Conservation (phyloP, 2,888 invertebrate species). For the Ophioninae sp. region DNA sequence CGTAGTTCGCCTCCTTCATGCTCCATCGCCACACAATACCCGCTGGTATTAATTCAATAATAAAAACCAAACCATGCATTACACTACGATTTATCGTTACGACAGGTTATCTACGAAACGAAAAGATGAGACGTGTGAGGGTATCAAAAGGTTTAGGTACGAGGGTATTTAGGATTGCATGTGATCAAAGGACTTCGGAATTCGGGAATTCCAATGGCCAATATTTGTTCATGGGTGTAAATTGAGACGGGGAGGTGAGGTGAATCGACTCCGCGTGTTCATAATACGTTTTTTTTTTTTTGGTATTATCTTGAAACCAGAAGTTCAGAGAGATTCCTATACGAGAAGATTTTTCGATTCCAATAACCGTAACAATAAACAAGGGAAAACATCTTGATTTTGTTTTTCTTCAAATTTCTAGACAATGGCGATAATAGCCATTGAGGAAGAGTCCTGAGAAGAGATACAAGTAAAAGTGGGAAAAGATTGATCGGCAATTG, state of each 20-base stretch:
- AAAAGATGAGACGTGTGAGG: slow-evolving; percentile 74
- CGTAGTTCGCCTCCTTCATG: slow-evolving; percentile 55
- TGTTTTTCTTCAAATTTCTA: background rate
- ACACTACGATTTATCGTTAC: slow-evolving; percentile 64
- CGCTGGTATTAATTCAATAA: slow-evolving; percentile 29
- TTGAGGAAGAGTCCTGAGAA: background rate
- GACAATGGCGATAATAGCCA: slow-evolving; percentile 2
- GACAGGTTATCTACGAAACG: slow-evolving; percentile 70
- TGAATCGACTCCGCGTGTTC: slow-evolving; percentile 74
- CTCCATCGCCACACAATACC: slow-evolving; percentile 47
- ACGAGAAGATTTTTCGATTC: slow-evolving; percentile 42
- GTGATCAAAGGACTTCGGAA: slow-evolving; percentile 46
- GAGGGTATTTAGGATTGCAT: slow-evolving; percentile 23
- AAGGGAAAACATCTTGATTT: slow-evolving; percentile 11
- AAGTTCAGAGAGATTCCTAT: slow-evolving; percentile 48
- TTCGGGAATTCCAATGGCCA: slow-evolving; percentile 51
- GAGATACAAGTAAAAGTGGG: slow-evolving; percentile 7
- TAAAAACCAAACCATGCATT: slow-evolving; percentile 66
- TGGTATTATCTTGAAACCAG: slow-evolving; percentile 67
- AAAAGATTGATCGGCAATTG: slow-evolving; percentile 10
- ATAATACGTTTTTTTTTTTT: slow-evolving; percentile 42
- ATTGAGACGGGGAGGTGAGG: slow-evolving; percentile 66
- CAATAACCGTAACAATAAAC: background rate
- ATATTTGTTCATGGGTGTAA: slow-evolving; percentile 47
- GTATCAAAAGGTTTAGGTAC: slow-evolving; percentile 43